A percentile compares a stretch with the other conserved stretches of the same genome.
Conservation (phyloP, 1,140 invertebrate species). For the Bombus ignitus region DNA sequence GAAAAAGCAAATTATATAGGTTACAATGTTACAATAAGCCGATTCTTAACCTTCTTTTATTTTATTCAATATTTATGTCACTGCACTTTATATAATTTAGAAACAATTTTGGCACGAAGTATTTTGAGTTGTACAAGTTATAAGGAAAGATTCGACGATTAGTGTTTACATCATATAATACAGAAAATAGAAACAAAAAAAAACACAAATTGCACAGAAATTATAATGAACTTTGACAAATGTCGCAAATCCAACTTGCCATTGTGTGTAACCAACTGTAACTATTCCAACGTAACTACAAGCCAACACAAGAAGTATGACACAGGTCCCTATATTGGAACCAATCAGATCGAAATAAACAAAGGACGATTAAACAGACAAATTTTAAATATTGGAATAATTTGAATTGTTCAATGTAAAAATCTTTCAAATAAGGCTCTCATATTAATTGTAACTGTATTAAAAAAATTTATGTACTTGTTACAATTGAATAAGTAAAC, state of each 20-base stretch:
- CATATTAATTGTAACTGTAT: neutral
- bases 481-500: neutral
- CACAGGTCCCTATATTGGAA: neutral
- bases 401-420: neutral
- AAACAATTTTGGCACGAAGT: neutral
- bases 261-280: neutral
- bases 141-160: constrained; percentile 10
- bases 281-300: neutral
- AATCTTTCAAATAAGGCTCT: neutral
- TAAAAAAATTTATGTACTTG: neutral
- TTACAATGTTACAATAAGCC: constrained; percentile 24
- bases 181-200: neutral
- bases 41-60: constrained; percentile 3
- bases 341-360: neutral
- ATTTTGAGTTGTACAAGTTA: neutral
- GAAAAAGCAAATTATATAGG: constrained; percentile 27
- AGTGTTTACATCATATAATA: neutral
- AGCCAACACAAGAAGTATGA: neutral
- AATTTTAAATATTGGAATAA: neutral
- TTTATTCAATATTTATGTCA: neutral
- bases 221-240: neutral
- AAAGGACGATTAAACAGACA: neutral
- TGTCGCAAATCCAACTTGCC: neutral
- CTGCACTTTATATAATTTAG: neutral
- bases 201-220: neutral